Percentiles rank a stretch among this genome's conserved stretches.
phyloP scores from a whole-genome alignment of 2,113 vertebrate species.

The Nycticebus coucang region DNA sequence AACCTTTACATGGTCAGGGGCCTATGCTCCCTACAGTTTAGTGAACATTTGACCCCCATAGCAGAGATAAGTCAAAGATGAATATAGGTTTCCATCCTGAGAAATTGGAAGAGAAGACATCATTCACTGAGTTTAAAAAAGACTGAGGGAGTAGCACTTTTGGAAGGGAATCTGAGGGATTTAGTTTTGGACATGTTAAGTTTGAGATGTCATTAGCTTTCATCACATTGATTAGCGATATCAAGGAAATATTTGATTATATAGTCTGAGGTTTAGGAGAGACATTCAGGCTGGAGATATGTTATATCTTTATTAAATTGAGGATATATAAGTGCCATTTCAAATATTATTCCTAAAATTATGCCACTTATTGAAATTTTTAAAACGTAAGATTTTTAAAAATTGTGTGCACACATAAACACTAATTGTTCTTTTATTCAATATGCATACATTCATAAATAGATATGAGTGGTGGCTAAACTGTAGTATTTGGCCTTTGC shows the following conservation, averaged over 20 bases:
- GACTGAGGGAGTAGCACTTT: neutral
- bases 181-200: neutral
- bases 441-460: neutral
- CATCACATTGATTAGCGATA: neutral
- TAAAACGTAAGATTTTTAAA: neutral
- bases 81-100: neutral
- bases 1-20: no score
- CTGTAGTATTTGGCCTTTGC: neutral
- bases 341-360: neutral
- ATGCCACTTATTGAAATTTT: neutral
- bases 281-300: neutral
- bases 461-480: no score
- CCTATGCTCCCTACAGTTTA: no score
- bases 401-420: neutral
- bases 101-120: neutral
- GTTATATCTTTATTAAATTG: neutral
- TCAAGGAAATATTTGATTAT: neutral
- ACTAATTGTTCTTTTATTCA: neutral
- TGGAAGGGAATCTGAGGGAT: neutral
- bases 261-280: neutral
- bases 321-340: neutral
- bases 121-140: neutral
- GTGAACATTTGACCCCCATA: no score
- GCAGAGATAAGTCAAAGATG: neutral
- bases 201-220: neutral